Conservation (phyloP, 2,113 vertebrate genomes). For the Miniopterus natalensis region DNA sequence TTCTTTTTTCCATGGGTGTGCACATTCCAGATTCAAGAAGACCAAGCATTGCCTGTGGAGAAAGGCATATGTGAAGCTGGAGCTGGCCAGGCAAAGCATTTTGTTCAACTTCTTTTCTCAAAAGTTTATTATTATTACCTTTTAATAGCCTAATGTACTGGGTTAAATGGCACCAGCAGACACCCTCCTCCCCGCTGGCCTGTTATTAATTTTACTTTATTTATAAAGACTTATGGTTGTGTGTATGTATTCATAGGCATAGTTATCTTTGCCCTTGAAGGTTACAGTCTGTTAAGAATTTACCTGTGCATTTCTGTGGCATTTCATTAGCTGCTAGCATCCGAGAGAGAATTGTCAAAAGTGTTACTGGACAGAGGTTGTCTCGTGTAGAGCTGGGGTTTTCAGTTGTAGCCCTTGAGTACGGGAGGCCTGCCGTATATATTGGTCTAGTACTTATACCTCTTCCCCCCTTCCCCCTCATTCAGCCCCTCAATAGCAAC, state of each 20-base stretch:
- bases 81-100: too few species aligned
- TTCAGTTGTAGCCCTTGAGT: neutral
- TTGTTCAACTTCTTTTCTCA: too few species aligned
- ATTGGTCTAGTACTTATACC: neutral
- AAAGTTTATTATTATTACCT: too few species aligned
- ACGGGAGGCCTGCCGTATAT: neutral
- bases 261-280: neutral
- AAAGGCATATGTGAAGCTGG: too few species aligned
- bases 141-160: too few species aligned
- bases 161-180: neutral
- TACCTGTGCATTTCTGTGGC: neutral
- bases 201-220: neutral
- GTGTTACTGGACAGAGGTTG: neutral
- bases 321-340: neutral
- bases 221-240: neutral
- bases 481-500: neutral
- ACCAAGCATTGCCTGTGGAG: neutral
- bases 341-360: neutral
- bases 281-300: neutral
- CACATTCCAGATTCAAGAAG: neutral
- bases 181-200: neutral
- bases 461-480: rapidly evolving
- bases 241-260: neutral
- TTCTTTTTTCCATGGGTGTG: neutral
- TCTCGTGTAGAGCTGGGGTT: neutral